Evolutionary conservation across 2,888 invertebrate species (phyloP).

Genomic region (Mimachlamys varia): DNA sequence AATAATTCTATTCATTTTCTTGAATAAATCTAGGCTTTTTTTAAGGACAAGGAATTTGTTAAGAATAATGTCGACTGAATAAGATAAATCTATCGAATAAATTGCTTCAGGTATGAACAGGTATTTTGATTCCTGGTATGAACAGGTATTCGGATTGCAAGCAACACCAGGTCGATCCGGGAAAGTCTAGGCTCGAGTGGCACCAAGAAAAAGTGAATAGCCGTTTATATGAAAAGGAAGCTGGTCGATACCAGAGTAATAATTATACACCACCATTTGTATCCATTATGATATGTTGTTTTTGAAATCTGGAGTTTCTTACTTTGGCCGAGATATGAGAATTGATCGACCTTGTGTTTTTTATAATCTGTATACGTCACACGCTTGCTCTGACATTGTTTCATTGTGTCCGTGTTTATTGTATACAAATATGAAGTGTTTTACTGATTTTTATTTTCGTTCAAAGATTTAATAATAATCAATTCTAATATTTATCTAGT

Average conservation of each 20-base stretch:
- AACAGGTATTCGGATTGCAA: too few species aligned
- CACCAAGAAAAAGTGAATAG: not conserved
- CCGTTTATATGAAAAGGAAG: too few species aligned
- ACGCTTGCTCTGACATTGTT: not conserved
- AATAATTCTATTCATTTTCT: not conserved
- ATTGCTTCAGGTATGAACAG: not conserved
- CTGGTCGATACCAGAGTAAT: not conserved
- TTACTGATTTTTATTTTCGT: not conserved
- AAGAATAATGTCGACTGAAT: not conserved
- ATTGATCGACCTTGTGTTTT: not conserved
- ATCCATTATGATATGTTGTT: not conserved
- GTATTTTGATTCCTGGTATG: not conserved
- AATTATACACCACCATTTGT: not conserved
- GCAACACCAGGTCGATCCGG: not conserved
- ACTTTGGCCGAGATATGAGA: not conserved
- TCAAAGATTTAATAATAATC: not conserved
- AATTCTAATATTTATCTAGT: not conserved
- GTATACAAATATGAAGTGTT: not conserved
- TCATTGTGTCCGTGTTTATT: not conserved
- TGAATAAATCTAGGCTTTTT: not conserved
- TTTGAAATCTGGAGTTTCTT: not conserved
- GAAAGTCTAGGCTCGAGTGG: not conserved
- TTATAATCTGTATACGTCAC: not conserved
- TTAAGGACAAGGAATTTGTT: not conserved
- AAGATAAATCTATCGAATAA: not conserved